Evolutionary conservation across 2,113 vertebrate species (phyloP), one percentile per base, ranked within the genome.

Genomic region (Apistogramma diplotaenia): DNA sequence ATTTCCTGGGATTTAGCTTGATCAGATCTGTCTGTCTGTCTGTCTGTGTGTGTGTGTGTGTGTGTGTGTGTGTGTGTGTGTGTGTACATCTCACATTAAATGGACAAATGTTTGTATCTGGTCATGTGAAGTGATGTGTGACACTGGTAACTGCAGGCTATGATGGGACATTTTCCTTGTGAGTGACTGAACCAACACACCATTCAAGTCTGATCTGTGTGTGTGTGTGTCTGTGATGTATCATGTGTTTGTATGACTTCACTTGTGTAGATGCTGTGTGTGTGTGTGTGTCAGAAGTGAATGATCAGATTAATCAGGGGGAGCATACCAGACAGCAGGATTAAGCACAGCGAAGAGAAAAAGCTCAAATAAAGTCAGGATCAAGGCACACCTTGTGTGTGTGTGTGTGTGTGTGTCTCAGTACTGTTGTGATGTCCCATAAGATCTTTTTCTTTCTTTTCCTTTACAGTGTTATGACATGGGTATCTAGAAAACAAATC

Each of bases 261-360:
- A 11, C 27, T 8, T 70, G n/a, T 73, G 56, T 61, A 55, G 40
- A 61, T 70, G 35, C 58, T 49, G 37, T 76, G 25, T 35, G 16
- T 73, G 27, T 71, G 72, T 3, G 43, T 71, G 72, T 71, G 31
- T 76, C n/a, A 93, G 84, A 91, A 91, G 70, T 94, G 90, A 94
- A 85, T 91, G 91, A 93, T 92, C 89, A 87, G 84, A 86, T 83
- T 92, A 91, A 94, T 93, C 91, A 87, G 82, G 85, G 85, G 85
- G 86, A 91, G 86, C 81, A 51, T 29, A 46, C 78, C 86, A 88
- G 87, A 90, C 89, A 81, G 71, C 82, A 73, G 88, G 91, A 91
- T 89, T 91, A 92, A 91, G 88, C 59, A 74, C 72, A 85, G 75
- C 37, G 49, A 82, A 78, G 84, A 85, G 80, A 90, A 75, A 80